These are phyloP conservation scores for Lasioglossum malachurum DNA, from an alignment of 2,888 invertebrate species.

Conservation along the genomic window DNA sequence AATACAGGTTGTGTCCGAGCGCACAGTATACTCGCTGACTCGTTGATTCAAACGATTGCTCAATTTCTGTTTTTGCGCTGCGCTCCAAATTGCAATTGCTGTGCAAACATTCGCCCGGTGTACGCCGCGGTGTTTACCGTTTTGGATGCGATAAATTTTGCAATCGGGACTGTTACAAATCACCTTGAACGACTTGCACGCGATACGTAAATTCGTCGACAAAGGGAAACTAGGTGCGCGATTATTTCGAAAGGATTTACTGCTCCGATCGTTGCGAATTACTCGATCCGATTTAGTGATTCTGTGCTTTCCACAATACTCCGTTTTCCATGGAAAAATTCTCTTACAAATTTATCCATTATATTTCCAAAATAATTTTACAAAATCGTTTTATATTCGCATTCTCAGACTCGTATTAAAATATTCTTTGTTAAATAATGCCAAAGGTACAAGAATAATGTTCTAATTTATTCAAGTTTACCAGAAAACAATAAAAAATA, in stretches of 20 bases:
- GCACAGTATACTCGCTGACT: neutral
- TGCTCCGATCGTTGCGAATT: neutral
- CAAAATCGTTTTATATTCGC: neutral
- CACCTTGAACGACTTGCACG: neutral
- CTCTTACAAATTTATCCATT: neutral
- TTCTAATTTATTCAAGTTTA: neutral
- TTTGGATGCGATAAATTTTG: neutral
- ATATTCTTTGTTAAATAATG: neutral
- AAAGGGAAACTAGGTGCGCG: neutral
- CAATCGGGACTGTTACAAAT: slow-evolving; percentile 6
- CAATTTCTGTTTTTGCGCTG: slow-evolving; percentile 8
- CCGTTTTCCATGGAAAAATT: neutral
- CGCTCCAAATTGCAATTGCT: neutral
- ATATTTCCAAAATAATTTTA: neutral
- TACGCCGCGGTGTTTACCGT: neutral
- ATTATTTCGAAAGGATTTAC: neutral
- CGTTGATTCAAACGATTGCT: neutral
- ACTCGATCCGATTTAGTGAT: neutral
- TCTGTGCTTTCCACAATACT: neutral
- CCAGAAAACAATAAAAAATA: neutral
- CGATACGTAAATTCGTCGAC: slow-evolving; percentile 1
- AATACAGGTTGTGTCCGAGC: neutral
- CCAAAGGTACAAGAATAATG: neutral
- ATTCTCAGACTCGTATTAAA: too few relatives aligned
- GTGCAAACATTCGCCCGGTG: slow-evolving; percentile 3